These are phyloP conservation scores for Mormyrops attenuatus DNA, from an alignment of 2,797 vertebrate genomes.

Conservation along the genomic window DNA sequence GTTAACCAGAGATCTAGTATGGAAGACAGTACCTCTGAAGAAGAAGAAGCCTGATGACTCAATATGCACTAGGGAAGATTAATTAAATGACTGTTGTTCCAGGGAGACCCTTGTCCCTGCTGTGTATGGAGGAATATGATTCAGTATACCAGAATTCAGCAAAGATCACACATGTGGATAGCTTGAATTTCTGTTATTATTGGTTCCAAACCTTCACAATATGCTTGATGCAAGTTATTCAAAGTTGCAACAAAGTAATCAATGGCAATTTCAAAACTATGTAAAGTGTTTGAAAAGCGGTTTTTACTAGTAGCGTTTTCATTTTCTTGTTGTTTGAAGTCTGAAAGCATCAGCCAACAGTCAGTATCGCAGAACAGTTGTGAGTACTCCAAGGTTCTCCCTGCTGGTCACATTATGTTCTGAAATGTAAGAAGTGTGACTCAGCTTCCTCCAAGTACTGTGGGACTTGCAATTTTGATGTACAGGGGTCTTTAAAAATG, in stretches of 20 bases:
- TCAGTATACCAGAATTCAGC: neutral
- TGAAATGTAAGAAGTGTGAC: neutral
- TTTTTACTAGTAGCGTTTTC: neutral
- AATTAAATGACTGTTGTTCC: neutral
- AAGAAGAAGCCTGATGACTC: neutral
- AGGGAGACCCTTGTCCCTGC: neutral
- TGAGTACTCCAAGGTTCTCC: neutral
- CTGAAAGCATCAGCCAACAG: conserved; percentile 2
- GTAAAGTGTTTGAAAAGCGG: neutral
- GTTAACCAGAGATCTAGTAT: neutral
- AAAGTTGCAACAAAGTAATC: neutral
- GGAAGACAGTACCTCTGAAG: neutral
- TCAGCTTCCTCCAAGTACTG: conserved; percentile 3
- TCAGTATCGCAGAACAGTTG: neutral
- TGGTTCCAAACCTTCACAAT: neutral
- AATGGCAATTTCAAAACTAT: neutral
- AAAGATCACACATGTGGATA: neutral
- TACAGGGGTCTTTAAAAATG: neutral
- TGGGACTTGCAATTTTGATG: neutral
- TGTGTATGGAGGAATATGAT: neutral
- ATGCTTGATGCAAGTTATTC: neutral
- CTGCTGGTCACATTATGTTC: conserved; percentile 7
- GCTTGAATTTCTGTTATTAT: neutral
- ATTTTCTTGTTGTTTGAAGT: neutral
- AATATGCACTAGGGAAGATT: neutral